Base-by-base conservation (phyloP, 2,888 invertebrate genomes). In the Drosophila gaucha region DNA sequence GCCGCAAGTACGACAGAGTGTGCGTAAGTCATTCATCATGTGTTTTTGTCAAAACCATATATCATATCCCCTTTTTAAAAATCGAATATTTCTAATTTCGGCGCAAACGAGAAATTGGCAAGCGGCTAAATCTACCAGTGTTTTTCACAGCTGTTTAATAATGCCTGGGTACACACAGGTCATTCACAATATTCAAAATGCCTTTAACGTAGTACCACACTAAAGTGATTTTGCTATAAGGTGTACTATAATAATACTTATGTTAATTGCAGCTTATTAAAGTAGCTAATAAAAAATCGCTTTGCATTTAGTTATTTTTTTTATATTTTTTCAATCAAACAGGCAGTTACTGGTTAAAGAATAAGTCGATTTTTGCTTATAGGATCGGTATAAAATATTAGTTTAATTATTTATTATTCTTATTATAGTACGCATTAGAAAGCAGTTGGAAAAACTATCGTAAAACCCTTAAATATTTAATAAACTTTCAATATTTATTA, bases 1-100 rank as follows among this genome's bases (percentile, higher is more conserved):
- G 12, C 86, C 80, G 18, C 80, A 86, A 28, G 86, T 83, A 10
- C 86, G 80, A 36, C 86, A 80, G 28, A 67, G 24, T 5, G 24
- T n/a, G 1, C 44, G 50, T 30, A 63, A 28, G 6, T 58, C 39
- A 10, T 31, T 35, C 83, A 79, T 85, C 2, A 10, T 20, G 10
- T 4, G 6, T 22, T 28, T 22, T 8, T 52, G n/a, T n/a, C 14
- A 4, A 24, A 38, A 50, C 28, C 24, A 20, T 10, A 16, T 47
- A 18, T 9, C 16, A 18, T 18, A n/a, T 12, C 24, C 14, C 1
- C 8, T 30, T 14, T 18, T 35, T 10, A 1, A 14, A 9, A n/a
- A 6, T 12, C 0, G 5, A 6, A 16, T 55, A 28, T 31, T 56
- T 33, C 30, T 28, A 9, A 12, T 20, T 33, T 62, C 28, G 6